These are phyloP conservation scores for Cephus runcator DNA, from an alignment of 2,888 invertebrate species.

Conservation along the genomic window DNA sequence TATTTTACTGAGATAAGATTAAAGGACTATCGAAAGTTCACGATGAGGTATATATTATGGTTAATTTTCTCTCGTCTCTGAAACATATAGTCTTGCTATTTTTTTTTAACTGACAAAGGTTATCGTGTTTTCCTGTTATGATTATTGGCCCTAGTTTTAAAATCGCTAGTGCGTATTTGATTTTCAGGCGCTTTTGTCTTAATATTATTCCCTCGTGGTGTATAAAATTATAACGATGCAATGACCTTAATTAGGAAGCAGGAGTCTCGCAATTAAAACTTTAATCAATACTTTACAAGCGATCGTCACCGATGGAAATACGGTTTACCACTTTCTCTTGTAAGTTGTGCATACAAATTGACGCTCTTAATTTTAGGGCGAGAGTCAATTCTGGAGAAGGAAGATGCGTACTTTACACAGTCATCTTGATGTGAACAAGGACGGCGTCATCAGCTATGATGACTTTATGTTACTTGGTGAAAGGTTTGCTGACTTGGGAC, in stretches of 20 bases:
- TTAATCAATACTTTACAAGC: neutral
- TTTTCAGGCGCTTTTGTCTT: neutral
- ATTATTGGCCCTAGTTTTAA: slow-evolving; percentile 42
- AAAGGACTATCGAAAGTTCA: neutral
- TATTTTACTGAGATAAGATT: too few species aligned
- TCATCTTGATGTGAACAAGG: slow-evolving; percentile 85
- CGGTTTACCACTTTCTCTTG: neutral
- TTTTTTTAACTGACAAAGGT: slow-evolving; percentile 36
- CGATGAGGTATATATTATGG: neutral
- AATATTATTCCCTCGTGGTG: neutral
- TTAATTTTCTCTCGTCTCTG: neutral
- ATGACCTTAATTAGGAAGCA: neutral
- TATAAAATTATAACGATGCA: neutral
- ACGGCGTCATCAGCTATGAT: slow-evolving; percentile 85
- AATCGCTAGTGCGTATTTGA: neutral
- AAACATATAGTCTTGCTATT: neutral
- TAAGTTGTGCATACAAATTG: neutral
- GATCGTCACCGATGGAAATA: neutral
- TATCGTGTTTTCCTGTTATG: slow-evolving; percentile 29
- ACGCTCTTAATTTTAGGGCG: slow-evolving; percentile 61
- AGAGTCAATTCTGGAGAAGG: slow-evolving; percentile 80
- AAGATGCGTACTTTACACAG: slow-evolving; percentile 89
- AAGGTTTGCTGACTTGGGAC: slow-evolving; percentile 80
- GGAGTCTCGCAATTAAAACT: neutral
- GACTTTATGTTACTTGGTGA: slow-evolving; percentile 81